Evolutionary conservation across 2,113 vertebrate species (phyloP).

Genomic region (Vidua macroura): DNA sequence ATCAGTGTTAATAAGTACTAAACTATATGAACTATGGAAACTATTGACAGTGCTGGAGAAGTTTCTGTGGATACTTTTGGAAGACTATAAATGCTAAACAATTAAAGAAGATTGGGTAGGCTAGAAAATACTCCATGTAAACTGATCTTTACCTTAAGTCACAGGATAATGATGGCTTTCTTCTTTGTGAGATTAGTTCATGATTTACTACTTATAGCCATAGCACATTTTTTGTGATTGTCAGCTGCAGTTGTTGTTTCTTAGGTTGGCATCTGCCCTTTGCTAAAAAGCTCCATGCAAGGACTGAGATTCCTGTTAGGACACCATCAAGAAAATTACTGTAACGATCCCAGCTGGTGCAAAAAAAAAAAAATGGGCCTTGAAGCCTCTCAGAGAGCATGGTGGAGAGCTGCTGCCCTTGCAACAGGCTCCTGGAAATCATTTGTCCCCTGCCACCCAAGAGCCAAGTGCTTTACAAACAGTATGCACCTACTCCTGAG

Average conservation of each 20-base stretch:
- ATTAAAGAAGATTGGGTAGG: neutral
- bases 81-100: neutral
- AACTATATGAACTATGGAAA: neutral
- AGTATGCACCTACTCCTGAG: neutral
- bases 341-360: neutral
- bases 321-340: neutral
- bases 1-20: neutral
- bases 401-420: neutral
- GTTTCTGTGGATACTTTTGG: neutral
- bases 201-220: neutral
- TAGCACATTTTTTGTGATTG: neutral
- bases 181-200: neutral
- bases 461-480: neutral
- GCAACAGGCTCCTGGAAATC: neutral
- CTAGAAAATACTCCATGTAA: neutral
- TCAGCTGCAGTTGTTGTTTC: neutral
- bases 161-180: neutral
- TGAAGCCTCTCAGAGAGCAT: neutral
- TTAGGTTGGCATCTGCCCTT: neutral
- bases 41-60: neutral
- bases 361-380: neutral
- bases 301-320: neutral
- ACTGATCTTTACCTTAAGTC: neutral
- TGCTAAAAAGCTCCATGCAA: neutral
- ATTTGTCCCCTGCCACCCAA: neutral